phyloP scores from a whole-genome alignment of 2,797 vertebrate genomes.

The Bufotes viridis region DNA sequence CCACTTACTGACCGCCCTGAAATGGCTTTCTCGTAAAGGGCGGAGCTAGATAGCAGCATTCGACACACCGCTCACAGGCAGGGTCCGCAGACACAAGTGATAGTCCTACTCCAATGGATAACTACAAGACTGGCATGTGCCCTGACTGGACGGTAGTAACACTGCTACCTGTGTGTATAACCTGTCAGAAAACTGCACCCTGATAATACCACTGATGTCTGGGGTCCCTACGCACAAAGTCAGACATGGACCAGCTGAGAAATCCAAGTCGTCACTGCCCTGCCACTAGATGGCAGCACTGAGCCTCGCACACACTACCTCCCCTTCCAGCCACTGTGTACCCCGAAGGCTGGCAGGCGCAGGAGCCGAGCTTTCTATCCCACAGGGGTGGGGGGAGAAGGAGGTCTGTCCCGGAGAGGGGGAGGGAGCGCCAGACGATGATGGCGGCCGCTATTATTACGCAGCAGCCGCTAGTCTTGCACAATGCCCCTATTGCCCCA shows the following conservation, averaged over 20 bases:
- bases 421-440: constrained; percentile 29
- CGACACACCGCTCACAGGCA: too few species aligned
- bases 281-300: constrained; percentile 1
- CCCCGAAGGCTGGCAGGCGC: background rate
- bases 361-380: background rate
- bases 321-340: background rate
- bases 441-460: constrained; percentile 49
- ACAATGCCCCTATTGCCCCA: background rate
- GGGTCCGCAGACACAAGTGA: too few species aligned
- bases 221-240: constrained; percentile 4
- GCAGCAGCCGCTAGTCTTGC: constrained; percentile 24
- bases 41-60: too few species aligned
- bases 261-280: background rate
- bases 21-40: too few species aligned
- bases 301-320: background rate
- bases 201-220: background rate
- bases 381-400: constrained; percentile 20
- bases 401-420: constrained; percentile 26
- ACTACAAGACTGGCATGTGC: background rate
- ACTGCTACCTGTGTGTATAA: background rate
- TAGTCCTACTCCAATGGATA: background rate
- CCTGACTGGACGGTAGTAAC: background rate
- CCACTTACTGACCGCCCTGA: too few species aligned
- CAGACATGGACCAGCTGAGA: too few species aligned
- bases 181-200: background rate